Evolutionary conservation across 1,140 invertebrate genomes (phyloP).

Genomic region (Megathymus violae): DNA sequence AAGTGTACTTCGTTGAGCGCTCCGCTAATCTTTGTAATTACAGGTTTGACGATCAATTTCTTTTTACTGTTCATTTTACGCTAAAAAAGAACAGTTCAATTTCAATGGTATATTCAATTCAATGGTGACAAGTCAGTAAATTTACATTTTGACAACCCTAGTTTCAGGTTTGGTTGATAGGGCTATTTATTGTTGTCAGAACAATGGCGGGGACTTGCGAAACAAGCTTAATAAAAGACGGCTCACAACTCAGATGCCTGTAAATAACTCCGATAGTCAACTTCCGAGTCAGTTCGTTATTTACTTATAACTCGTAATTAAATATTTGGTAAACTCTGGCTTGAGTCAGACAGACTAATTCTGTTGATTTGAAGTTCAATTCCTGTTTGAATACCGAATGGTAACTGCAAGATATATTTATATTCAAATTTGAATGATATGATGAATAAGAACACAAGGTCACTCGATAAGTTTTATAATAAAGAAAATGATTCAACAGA

Average conservation of each 20-base stretch:
- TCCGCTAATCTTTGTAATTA: no score
- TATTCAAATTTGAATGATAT: no score
- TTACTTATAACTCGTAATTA: slow-evolving; percentile 36
- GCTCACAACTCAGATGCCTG: slow-evolving; percentile 34
- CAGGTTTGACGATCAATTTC: no score
- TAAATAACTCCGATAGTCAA: slow-evolving; percentile 44
- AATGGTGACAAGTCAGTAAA: no score
- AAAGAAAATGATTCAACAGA: no score
- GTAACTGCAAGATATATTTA: no score
- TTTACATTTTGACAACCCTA: slow-evolving; percentile 34
- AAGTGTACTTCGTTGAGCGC: no score
- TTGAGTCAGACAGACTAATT: slow-evolving; percentile 1
- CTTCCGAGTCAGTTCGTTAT: slow-evolving; percentile 40
- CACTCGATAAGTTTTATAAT: no score
- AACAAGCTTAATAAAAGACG: slow-evolving; percentile 49
- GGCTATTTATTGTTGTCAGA: slow-evolving; percentile 52
- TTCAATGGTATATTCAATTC: no score
- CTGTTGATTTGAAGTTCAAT: neutral
- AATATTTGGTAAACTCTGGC: slow-evolving; percentile 20
- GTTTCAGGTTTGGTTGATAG: slow-evolving; percentile 42
- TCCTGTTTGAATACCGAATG: neutral
- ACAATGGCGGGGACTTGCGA: slow-evolving; percentile 43
- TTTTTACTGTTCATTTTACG: no score
- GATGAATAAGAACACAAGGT: no score
- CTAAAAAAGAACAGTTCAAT: no score